Percentiles rank a stretch among this genome's conserved stretches.
Evolutionary conservation across 2,888 invertebrate genomes (phyloP).

Genomic region (Ophonus ardosiacus): DNA sequence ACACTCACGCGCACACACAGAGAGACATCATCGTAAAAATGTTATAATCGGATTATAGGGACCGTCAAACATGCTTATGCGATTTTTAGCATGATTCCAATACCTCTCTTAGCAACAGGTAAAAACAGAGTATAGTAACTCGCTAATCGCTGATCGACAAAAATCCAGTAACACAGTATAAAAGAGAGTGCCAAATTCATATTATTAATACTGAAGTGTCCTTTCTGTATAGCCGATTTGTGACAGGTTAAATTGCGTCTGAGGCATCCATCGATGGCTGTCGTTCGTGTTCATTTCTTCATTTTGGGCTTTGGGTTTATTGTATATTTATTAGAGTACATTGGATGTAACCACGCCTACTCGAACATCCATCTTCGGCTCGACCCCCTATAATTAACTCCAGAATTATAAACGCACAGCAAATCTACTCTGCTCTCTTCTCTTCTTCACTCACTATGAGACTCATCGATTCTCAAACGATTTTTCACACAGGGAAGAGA

Average conservation of each 20-base stretch:
- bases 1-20: too few species aligned
- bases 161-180: too few species aligned
- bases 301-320: conserved; percentile 54
- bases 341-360: conserved; percentile 61
- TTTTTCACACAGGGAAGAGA: neutral
- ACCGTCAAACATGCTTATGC: too few species aligned
- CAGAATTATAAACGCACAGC: conserved; percentile 55
- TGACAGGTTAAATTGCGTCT: neutral
- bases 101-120: too few species aligned
- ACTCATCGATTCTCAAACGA: conserved; percentile 26
- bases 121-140: too few species aligned
- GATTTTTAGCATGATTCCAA: too few species aligned
- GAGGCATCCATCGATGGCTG: neutral
- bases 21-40: too few species aligned
- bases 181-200: too few species aligned
- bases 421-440: neutral
- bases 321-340: conserved; percentile 64
- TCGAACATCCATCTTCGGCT: conserved; percentile 58
- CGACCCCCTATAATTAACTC: conserved; percentile 64
- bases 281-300: conserved; percentile 45
- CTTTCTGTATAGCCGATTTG: neutral
- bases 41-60: too few species aligned
- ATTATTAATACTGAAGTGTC: too few species aligned
- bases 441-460: too few species aligned
- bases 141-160: too few species aligned